phyloP scores from a whole-genome alignment of 2,797 vertebrate genomes.

The Carduelis carduelis region DNA sequence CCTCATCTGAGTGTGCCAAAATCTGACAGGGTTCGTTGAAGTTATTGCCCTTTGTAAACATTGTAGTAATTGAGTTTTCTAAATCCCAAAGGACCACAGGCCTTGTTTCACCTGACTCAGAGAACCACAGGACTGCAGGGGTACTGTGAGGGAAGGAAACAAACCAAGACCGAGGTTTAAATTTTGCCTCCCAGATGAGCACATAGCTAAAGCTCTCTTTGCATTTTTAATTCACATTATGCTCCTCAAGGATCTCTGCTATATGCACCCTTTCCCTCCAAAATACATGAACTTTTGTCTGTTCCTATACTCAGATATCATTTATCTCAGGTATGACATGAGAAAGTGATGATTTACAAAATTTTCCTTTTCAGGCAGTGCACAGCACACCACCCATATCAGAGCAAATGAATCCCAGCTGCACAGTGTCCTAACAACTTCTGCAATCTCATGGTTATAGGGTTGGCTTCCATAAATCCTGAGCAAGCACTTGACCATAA shows the following conservation, averaged over 20 bases:
- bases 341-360: neutral
- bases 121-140: neutral
- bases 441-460: neutral
- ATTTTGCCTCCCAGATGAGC: neutral
- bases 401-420: neutral
- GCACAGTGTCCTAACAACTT: neutral
- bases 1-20: neutral
- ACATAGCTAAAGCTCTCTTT: neutral
- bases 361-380: neutral
- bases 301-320: neutral
- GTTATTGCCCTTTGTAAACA: neutral
- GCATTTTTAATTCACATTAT: neutral
- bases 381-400: neutral
- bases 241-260: neutral
- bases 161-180: neutral
- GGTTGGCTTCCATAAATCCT: neutral
- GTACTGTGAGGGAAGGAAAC: neutral
- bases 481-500: neutral
- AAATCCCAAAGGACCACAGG: neutral
- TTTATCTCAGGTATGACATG: neutral
- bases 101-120: neutral
- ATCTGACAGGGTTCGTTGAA: neutral
- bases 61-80: neutral
- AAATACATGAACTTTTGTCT: fast-evolving
- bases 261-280: neutral